Conservation (phyloP, 2,888 invertebrate species). For the Cantharis rufa region DNA sequence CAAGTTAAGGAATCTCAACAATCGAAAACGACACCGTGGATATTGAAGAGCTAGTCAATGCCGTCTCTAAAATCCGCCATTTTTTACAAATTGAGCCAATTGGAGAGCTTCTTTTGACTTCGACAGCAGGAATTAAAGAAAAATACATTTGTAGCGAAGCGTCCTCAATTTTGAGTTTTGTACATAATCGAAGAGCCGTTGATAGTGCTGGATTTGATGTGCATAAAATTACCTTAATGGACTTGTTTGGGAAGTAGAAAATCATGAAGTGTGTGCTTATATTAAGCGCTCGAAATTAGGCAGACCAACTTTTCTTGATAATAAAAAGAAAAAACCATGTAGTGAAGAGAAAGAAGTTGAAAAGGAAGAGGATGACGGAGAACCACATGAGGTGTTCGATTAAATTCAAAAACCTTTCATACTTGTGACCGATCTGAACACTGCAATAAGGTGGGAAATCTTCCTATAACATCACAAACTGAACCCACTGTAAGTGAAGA, state of each 20-base stretch:
- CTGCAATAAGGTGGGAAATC: slow-evolving; percentile 53
- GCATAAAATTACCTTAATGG: slow-evolving; percentile 36
- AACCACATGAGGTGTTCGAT: slow-evolving; percentile 24
- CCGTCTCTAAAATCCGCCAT: slow-evolving; percentile 1
- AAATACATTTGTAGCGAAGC: slow-evolving; percentile 39
- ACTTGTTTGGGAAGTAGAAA: slow-evolving; percentile 33
- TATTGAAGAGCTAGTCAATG: neutral
- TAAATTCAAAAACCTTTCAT: slow-evolving; percentile 73
- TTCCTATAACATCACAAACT: slow-evolving; percentile 1
- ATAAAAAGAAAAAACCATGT: slow-evolving; percentile 32
- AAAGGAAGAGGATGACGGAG: slow-evolving; percentile 33
- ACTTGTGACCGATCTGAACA: slow-evolving; percentile 66
- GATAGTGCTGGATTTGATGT: too few species aligned
- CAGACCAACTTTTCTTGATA: slow-evolving; percentile 38
- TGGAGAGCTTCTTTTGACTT: slow-evolving; percentile 11
- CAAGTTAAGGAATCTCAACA: neutral
- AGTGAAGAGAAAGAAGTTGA: slow-evolving; percentile 37
- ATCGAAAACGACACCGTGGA: neutral
- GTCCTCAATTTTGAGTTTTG: too few species aligned
- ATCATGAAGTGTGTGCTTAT: slow-evolving; percentile 34
- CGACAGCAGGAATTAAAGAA: slow-evolving; percentile 36
- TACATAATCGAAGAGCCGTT: too few species aligned
- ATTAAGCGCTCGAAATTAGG: slow-evolving; percentile 36
- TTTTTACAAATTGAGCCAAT: slow-evolving; percentile 22
- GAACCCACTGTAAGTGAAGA: slow-evolving; percentile 64